Base-by-base conservation (phyloP, 2,888 invertebrate genomes). In the Achlya flavicornis region DNA sequence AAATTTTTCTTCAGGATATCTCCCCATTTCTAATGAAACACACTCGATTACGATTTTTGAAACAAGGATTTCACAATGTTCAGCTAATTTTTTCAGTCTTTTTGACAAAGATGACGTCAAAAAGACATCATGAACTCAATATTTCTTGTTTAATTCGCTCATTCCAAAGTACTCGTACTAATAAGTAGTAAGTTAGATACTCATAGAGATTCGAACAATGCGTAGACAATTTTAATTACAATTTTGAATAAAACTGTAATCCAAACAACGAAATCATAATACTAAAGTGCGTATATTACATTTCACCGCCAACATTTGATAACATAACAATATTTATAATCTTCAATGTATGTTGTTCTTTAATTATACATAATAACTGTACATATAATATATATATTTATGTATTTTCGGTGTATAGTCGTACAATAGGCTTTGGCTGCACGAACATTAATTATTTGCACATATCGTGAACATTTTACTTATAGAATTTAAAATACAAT, bases 401-500 rank as follows among this genome's bases (percentile, higher is more conserved):
- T 53, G 19, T 19, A 19, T 19, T 53, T 53, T 53, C 53, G 53
- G 53, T 53, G 53, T 53, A 53, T 53, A 53, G 10, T 53, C 53
- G 53, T 53, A 53, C 46, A 53, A 53, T 53, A 53, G 19, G 53
- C 53, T 53, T 53, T 53, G 53, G 53, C 53, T 53, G 19, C 53
- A 53, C 53, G 53, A 53, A 53, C 53, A 53, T 53, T 46, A n/a
- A n/a, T 53, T 53, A 19, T 19, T 19, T 19, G 19, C 14, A 19
- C 16, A 10, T 16, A 48, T 48, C 48, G 48, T 53, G 53, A 53
- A 7, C 48, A 5, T 16, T 48, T 48, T 16, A 48, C 8, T 19
- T 10, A 19, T 19, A 53, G 10, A 46, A 14, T 19, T 14, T 3
- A 19, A 19, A 19, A 48, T n/a, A 12, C 10, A 53, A 19, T 53